Percentiles rank a stretch among this genome's conserved stretches.
Evolutionary conservation across 2,113 vertebrate genomes (phyloP).

Genomic region (Casuarius casuarius): DNA sequence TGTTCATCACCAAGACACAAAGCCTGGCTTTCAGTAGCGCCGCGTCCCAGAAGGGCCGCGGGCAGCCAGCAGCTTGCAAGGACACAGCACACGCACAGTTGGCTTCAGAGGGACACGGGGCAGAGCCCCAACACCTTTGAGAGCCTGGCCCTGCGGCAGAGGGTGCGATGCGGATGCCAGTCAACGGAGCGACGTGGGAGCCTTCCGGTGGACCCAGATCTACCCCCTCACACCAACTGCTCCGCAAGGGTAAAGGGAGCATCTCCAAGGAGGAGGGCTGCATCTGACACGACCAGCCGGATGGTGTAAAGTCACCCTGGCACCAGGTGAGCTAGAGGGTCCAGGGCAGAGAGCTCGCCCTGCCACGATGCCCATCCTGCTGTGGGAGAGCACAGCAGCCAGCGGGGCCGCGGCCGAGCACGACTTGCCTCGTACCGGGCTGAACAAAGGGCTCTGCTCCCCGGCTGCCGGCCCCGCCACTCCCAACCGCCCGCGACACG

Average conservation of each 20-base stretch:
- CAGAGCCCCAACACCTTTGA: background rate
- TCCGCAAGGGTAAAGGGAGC: accelerated
- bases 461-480: background rate
- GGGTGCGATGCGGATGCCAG: background rate
- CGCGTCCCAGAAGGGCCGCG: background rate
- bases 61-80: background rate
- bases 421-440: background rate
- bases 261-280: background rate
- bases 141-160: accelerated
- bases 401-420: background rate
- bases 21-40: background rate
- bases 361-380: no score
- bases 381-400: background rate
- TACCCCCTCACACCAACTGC: background rate
- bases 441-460: background rate
- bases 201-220: background rate
- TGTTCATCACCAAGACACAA: background rate
- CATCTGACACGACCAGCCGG: no score
- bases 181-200: background rate
- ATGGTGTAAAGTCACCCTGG: background rate
- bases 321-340: background rate
- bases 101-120: accelerated
- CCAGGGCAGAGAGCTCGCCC: background rate
- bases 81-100: background rate
- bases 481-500: background rate